These are phyloP conservation scores for Pachypanchax playfairii DNA, from an alignment of 2,113 vertebrate species.

Conservation along the genomic window DNA sequence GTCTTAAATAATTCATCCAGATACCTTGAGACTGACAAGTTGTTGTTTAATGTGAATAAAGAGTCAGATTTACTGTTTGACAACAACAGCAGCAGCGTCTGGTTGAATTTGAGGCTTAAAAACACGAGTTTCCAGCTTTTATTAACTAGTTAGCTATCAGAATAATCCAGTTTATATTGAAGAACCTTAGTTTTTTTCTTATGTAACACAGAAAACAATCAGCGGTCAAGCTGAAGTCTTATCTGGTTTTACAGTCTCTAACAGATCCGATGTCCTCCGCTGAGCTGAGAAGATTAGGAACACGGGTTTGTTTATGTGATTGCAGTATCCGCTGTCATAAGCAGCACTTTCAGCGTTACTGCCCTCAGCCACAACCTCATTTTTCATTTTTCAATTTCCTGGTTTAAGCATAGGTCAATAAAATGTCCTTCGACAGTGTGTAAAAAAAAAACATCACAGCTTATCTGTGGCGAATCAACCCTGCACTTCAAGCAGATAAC, in stretches of 20 bases:
- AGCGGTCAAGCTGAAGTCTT: background rate
- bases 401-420: constrained; percentile 23
- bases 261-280: background rate
- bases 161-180: too few relatives aligned
- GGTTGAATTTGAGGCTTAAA: too few relatives aligned
- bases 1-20: too few relatives aligned
- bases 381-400: constrained; percentile 54
- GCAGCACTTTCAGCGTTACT: background rate
- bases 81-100: too few relatives aligned
- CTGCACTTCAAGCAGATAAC: constrained; percentile 21
- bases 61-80: too few relatives aligned
- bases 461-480: constrained; percentile 14
- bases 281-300: background rate
- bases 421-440: constrained; percentile 21
- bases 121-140: too few relatives aligned
- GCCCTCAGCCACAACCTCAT: background rate
- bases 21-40: too few relatives aligned
- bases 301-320: background rate
- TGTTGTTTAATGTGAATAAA: too few relatives aligned
- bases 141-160: too few relatives aligned
- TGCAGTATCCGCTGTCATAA: background rate
- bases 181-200: background rate
- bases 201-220: background rate
- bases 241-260: background rate
- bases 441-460: constrained; percentile 13